These are phyloP conservation scores for Nyctibius bracteatus DNA, from an alignment of 2,113 vertebrate genomes.

Conservation along the genomic window DNA sequence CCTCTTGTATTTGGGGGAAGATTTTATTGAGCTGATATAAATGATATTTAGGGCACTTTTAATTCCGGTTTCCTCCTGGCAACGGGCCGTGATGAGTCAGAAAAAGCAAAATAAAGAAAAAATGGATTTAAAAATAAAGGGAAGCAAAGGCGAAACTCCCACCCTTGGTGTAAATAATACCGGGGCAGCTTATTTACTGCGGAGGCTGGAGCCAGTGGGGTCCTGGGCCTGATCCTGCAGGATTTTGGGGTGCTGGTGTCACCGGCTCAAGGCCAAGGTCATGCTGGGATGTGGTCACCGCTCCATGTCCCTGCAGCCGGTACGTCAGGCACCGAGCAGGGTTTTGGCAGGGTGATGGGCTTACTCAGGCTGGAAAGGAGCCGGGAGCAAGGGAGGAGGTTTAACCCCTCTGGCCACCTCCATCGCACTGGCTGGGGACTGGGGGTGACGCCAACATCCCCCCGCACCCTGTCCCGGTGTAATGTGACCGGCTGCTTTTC, in stretches of 20 bases:
- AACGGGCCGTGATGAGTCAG: conserved; percentile 30
- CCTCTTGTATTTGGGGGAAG: background rate
- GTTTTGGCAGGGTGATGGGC: background rate
- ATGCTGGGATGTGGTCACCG: rapidly evolving
- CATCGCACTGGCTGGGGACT: background rate
- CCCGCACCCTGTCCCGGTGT: rapidly evolving
- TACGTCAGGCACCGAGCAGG: background rate
- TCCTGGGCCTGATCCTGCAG: background rate
- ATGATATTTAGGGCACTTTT: background rate
- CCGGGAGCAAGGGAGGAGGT: background rate
- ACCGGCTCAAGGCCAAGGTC: rapidly evolving
- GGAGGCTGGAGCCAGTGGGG: background rate
- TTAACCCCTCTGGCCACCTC: background rate
- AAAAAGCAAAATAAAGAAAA: background rate
- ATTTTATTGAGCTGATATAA: background rate
- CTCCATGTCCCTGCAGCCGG: background rate
- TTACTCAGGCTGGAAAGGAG: background rate
- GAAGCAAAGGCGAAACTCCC: background rate
- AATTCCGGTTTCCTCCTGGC: conserved; percentile 19
- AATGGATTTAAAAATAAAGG: background rate
- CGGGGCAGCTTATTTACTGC: background rate
- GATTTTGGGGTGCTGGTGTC: background rate
- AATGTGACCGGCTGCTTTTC: background rate
- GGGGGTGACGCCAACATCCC: background rate
- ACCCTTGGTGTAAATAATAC: background rate